phyloP scores from a whole-genome alignment of 2,797 vertebrate genomes.

The Hydrophis major region DNA sequence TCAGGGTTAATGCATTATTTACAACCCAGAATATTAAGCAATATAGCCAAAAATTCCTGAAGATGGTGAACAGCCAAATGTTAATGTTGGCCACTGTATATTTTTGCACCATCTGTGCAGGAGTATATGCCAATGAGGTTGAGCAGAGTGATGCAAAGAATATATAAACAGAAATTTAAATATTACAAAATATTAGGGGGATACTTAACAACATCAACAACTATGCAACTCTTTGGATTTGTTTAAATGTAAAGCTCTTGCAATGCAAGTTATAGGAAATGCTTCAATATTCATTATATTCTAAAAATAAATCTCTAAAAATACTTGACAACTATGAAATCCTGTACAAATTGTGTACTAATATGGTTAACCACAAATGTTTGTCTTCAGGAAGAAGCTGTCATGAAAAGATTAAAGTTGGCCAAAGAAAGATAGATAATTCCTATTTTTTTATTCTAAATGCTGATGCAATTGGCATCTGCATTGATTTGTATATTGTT shows the following conservation, averaged over 20 bases:
- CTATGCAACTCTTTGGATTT: neutral
- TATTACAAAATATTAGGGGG: slow-evolving; percentile 3
- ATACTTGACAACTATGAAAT: neutral
- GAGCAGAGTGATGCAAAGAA: slow-evolving; percentile 6
- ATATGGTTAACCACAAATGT: neutral
- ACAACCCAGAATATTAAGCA: slow-evolving; percentile 12
- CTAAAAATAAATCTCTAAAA: neutral
- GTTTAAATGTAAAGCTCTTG: neutral
- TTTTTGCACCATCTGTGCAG: neutral
- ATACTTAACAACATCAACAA: neutral
- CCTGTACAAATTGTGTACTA: neutral
- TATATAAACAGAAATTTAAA: neutral
- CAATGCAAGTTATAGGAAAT: neutral
- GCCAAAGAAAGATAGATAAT: neutral
- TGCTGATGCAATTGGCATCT: neutral
- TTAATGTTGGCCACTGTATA: neutral
- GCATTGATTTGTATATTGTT: neutral
- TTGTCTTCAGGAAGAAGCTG: neutral
- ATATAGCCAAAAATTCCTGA: slow-evolving; percentile 7
- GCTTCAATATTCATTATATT: neutral
- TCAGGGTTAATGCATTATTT: slow-evolving; percentile 19
- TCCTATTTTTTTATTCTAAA: neutral
- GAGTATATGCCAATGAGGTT: neutral
- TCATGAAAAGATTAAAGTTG: neutral
- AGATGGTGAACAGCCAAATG: neutral